Percentiles rank a stretch among this genome's conserved stretches.
phyloP scores from a whole-genome alignment of 2,888 invertebrate genomes.

The Thymelicus lineola region DNA sequence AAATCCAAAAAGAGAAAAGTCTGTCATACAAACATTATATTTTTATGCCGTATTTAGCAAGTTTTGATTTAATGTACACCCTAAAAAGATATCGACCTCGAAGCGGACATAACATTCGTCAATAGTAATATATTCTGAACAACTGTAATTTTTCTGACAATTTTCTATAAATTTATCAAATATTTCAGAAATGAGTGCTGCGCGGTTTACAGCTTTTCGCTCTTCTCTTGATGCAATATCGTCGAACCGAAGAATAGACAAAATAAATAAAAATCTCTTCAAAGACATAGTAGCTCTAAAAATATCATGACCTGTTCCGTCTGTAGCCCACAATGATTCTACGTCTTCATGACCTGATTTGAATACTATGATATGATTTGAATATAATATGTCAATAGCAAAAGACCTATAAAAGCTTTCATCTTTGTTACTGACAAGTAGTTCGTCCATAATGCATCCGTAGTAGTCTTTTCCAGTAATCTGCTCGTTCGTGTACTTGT shows the following conservation, averaged over 20 bases:
- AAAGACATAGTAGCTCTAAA: slow-evolving; percentile 4
- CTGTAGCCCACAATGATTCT: slow-evolving; percentile 2
- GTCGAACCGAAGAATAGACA: neutral
- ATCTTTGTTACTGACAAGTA: neutral
- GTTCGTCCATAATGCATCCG: no score
- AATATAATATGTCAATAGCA: neutral
- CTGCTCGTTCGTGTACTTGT: no score
- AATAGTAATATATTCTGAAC: slow-evolving; percentile 4
- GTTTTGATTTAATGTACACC: no score
- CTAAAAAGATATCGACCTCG: neutral
- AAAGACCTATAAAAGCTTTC: neutral
- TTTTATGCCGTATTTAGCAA: no score
- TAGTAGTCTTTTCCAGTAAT: no score
- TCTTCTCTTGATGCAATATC: neutral
- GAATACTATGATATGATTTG: no score
- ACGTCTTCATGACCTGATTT: slow-evolving; percentile 9
- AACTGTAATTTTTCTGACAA: neutral
- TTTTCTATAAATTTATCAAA: neutral
- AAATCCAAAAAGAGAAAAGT: slow-evolving; percentile 15
- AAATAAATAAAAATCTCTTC: slow-evolving; percentile 3
- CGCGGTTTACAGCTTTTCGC: neutral
- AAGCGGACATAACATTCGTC: slow-evolving; percentile 1
- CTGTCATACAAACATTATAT: neutral
- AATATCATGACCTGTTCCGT: slow-evolving; percentile 4
- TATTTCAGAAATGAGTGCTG: slow-evolving; percentile 4